Evolutionary conservation across 1,140 invertebrate genomes (phyloP).

Genomic region (Sminthurides bifidus): DNA sequence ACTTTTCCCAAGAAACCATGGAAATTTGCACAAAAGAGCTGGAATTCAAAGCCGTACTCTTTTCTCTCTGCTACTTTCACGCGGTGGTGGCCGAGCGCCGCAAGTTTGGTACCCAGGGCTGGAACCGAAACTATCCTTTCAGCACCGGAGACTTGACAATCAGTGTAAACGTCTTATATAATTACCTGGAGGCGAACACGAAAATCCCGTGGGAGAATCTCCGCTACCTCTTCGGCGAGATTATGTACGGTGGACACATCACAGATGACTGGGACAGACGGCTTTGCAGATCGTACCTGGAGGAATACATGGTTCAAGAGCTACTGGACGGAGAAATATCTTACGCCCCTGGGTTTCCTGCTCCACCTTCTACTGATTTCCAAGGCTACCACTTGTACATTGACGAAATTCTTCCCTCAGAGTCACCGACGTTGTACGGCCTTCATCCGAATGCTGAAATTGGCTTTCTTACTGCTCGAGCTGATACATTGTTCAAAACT

Average conservation of each 20-base stretch:
- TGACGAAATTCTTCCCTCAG: constrained; percentile 78
- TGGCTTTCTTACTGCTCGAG: constrained; percentile 80
- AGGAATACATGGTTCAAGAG: constrained; percentile 84
- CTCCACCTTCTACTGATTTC: constrained; percentile 84
- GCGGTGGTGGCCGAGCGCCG: constrained; percentile 87
- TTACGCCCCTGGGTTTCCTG: constrained; percentile 54
- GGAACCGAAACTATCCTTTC: constrained; percentile 83
- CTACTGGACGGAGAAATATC: constrained; percentile 83
- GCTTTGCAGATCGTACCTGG: constrained; percentile 73
- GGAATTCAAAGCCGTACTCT: constrained; percentile 89
- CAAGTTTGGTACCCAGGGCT: constrained; percentile 91
- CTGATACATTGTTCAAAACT: constrained; percentile 80
- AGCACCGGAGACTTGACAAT: constrained; percentile 83
- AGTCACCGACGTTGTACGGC: constrained; percentile 85
- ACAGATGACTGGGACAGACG: constrained; percentile 59
- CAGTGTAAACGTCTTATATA: constrained; percentile 85
- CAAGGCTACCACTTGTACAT: constrained; percentile 84
- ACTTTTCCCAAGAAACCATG: constrained; percentile 87
- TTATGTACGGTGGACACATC: constrained; percentile 97
- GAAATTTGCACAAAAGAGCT: constrained; percentile 91
- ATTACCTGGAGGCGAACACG: constrained; percentile 85
- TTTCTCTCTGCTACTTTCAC: constrained; percentile 91
- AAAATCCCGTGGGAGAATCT: constrained; percentile 92
- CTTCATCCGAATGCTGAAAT: constrained; percentile 97
- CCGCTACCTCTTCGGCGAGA: constrained; percentile 87